phyloP scores from a whole-genome alignment of 2,888 invertebrate genomes.

The Heteromurus nitidus region DNA sequence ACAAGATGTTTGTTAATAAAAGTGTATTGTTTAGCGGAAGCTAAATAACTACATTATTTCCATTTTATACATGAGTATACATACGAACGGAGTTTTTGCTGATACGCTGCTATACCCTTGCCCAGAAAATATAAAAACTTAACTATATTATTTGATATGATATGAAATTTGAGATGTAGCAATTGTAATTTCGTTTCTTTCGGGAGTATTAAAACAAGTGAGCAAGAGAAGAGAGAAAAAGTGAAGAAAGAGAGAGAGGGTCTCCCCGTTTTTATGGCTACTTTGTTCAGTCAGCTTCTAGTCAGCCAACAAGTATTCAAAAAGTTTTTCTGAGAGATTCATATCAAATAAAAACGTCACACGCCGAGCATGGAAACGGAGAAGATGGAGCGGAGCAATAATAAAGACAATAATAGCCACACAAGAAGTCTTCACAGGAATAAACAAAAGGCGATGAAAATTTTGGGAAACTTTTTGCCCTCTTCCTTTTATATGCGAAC shows the following conservation, averaged over 20 bases:
- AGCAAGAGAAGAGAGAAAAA: not conserved
- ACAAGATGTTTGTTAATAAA: conserved; percentile 51
- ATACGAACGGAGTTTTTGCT: conserved; percentile 19
- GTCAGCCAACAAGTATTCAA: conserved; percentile 37
- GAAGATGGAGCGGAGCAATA: conserved; percentile 46
- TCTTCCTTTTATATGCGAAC: conserved; percentile 41
- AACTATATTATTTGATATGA: not conserved
- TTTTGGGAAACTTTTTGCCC: conserved; percentile 39
- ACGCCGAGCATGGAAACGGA: conserved; percentile 34
- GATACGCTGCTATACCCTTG: conserved; percentile 4
- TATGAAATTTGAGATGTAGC: conserved; percentile 13
- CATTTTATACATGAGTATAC: conserved; percentile 22
- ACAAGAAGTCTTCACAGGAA: conserved; percentile 55
- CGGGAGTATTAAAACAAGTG: conserved; percentile 1
- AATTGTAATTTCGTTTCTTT: no score
- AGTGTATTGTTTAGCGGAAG: conserved; percentile 37
- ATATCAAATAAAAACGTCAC: conserved; percentile 60
- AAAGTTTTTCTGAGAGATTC: conserved; percentile 50
- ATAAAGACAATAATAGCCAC: conserved; percentile 61
- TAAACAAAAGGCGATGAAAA: conserved; percentile 62
- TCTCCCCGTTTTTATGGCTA: conserved; percentile 42
- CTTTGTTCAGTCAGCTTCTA: no score
- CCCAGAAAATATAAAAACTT: not conserved
- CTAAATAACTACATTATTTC: no score
- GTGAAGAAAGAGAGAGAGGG: not conserved